Percentiles rank a stretch among this genome's conserved stretches.
Conservation (phyloP, 2,797 vertebrate genomes). For the Eulemur mongoz region DNA sequence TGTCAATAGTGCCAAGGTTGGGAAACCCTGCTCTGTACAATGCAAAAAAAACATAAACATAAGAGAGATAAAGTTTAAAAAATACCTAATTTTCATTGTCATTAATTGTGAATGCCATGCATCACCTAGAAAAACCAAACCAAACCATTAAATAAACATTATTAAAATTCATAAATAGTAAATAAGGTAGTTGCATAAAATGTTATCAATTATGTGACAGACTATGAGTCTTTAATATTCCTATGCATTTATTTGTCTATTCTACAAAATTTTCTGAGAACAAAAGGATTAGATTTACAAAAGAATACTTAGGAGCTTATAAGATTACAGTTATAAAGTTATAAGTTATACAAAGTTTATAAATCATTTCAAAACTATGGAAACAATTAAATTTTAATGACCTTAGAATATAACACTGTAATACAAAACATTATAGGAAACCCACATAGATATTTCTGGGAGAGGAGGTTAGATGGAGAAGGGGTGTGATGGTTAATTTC, state of each 20-base stretch:
- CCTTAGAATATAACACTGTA: not conserved
- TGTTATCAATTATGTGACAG: not conserved
- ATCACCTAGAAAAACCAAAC: not conserved
- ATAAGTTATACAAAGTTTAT: not conserved
- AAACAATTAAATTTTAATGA: not conserved
- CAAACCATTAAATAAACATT: not conserved
- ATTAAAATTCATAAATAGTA: constrained; percentile 9
- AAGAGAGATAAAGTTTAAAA: not conserved
- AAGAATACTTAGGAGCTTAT: not conserved
- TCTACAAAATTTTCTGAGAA: not conserved
- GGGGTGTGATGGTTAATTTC: not conserved
- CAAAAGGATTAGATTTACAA: not conserved
- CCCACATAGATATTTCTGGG: not conserved
- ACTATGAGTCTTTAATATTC: not conserved
- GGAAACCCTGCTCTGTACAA: not conserved
- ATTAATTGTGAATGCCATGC: not conserved
- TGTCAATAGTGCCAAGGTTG: not conserved
- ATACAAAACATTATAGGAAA: not conserved
- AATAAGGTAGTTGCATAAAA: not conserved
- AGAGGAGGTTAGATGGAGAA: not conserved
- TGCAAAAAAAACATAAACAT: not conserved
- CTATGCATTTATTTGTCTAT: not conserved
- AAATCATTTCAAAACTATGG: not conserved
- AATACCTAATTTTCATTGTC: not conserved
- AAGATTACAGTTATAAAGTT: not conserved